Percentiles rank a stretch among this genome's conserved stretches.
Evolutionary conservation across 1,140 invertebrate genomes (phyloP).

Genomic region (Saxidomus purpurata): DNA sequence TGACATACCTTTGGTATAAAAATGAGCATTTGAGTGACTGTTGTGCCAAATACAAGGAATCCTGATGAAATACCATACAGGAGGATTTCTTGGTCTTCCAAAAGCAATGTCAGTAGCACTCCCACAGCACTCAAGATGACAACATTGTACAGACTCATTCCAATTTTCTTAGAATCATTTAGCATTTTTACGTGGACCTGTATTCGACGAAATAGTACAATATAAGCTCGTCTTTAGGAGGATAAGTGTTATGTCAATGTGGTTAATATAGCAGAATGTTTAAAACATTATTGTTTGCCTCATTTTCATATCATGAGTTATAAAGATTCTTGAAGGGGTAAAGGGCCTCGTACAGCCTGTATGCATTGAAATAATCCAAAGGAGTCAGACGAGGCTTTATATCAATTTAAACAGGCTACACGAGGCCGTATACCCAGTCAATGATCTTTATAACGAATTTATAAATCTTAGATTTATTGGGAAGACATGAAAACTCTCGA

Average conservation of each 20-base stretch:
- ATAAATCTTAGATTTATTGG: too few species aligned
- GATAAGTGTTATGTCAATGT: neutral
- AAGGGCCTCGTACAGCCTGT: too few species aligned
- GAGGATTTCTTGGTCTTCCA: conserved; percentile 97
- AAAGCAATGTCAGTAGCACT: conserved; percentile 97
- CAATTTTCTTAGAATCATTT: conserved; percentile 97
- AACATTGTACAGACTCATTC: conserved; percentile 99
- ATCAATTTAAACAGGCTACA: too few species aligned
- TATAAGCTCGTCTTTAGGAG: neutral
- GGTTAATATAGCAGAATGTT: neutral
- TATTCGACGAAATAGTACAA: neutral
- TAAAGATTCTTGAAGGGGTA: too few species aligned
- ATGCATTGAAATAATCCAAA: too few species aligned
- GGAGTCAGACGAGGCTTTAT: too few species aligned
- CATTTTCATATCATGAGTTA: too few species aligned
- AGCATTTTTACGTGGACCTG: conserved; percentile 83
- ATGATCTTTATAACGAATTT: too few species aligned
- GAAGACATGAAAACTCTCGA: too few species aligned
- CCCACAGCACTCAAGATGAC: conserved; percentile 97
- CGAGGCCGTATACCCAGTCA: too few species aligned
- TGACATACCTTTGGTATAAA: conserved; percentile 97
- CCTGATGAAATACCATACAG: conserved; percentile 97
- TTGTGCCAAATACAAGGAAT: conserved; percentile 99
- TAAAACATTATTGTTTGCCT: neutral
- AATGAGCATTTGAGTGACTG: conserved; percentile 97